A percentile compares a stretch with the other conserved stretches of the same genome.
These are phyloP conservation scores for Macrosiphum euphorbiae DNA, from an alignment of 2,888 invertebrate species.

Conservation along the genomic window DNA sequence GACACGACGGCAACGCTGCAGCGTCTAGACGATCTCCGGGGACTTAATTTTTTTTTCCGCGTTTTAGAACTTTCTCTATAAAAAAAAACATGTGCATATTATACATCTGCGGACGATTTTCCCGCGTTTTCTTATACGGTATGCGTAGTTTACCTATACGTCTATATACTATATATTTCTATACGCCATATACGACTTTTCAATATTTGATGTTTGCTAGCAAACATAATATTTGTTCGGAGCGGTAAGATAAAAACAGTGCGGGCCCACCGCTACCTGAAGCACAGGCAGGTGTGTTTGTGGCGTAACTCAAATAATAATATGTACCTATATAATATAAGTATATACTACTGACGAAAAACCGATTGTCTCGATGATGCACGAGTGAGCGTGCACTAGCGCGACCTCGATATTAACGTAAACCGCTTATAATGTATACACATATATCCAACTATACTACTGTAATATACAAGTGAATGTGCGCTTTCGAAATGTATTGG, in stretches of 20 bases:
- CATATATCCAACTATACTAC: background rate
- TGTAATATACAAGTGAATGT: background rate
- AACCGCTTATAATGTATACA: background rate
- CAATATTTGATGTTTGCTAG: background rate
- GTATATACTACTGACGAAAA: background rate
- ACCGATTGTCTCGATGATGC: conserved; percentile 5
- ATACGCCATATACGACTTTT: background rate
- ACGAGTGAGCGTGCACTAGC: background rate
- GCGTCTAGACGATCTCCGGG: conserved; percentile 24
- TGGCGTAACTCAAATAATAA: conserved; percentile 14
- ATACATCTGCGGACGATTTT: background rate
- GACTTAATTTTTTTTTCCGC: background rate
- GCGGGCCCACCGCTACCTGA: conserved; percentile 1
- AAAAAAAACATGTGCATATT: background rate
- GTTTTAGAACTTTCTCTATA: conserved; percentile 17
- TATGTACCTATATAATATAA: background rate
- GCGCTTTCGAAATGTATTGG: background rate
- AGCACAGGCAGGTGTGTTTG: background rate
- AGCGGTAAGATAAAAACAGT: conserved; percentile 14
- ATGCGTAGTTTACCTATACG: background rate
- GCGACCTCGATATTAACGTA: conserved; percentile 3
- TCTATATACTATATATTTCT: background rate
- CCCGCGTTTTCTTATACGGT: background rate
- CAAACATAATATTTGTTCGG: conserved; percentile 2
- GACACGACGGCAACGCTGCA: background rate